Evolutionary conservation across 1,140 invertebrate genomes (phyloP).

Genomic region (Atta texana): DNA sequence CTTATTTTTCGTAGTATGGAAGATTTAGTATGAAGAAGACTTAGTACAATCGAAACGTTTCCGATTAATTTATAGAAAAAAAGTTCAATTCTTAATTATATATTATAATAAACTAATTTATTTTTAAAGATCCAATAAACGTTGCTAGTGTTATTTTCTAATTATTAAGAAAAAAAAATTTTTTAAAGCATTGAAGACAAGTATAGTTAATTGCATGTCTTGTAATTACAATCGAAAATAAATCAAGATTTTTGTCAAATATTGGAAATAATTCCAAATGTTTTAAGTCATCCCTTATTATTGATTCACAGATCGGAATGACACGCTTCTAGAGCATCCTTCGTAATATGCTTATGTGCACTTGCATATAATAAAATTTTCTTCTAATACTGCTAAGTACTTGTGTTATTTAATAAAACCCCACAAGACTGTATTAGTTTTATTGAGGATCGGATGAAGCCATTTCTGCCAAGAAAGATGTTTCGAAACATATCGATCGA

Average conservation of each 20-base stretch:
- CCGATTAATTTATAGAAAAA: no score
- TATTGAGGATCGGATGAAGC: slow-evolving; percentile 23
- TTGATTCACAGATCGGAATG: not conserved
- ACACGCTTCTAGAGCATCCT: not conserved
- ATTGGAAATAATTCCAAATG: not conserved
- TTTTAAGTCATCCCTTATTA: not conserved
- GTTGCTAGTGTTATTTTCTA: no score
- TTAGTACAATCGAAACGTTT: no score
- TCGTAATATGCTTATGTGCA: not conserved
- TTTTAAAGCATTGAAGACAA: no score
- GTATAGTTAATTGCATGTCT: no score
- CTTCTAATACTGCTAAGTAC: not conserved
- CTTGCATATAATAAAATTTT: not conserved
- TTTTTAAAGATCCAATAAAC: no score
- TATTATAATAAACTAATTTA: no score
- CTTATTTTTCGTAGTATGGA: no score
- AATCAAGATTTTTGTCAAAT: not conserved
- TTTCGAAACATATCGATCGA: slow-evolving; percentile 3
- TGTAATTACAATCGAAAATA: not conserved
- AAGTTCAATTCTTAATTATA: no score
- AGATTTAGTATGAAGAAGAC: no score
- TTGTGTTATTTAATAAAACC: slow-evolving; percentile 18
- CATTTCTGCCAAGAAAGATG: not conserved
- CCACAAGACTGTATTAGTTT: not conserved
- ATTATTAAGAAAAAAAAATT: not conserved